Evolutionary conservation across 2,888 invertebrate species (phyloP), one percentile per base, ranked within the genome.

Genomic region (Tipula unca): DNA sequence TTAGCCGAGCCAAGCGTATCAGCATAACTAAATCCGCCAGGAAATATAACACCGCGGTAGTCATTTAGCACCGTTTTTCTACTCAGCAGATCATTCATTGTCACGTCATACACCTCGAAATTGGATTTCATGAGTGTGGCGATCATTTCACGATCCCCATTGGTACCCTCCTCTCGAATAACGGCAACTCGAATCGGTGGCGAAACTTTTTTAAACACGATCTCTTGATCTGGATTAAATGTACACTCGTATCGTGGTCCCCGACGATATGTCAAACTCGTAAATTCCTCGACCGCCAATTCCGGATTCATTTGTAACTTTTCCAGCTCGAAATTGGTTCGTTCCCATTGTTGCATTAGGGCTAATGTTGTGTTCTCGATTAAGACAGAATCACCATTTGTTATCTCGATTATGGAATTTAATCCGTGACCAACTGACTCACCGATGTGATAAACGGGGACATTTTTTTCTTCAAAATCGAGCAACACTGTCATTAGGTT

Each of bases 61-160:
- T 93, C 91, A 86, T 97, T 95, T 42, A 98, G 91, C 1, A 93
- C 94, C 1, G 96, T 93, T 88, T 92, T 93, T 42, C 94, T 94
- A 86, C 92, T 92, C 82, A 96, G 92, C 86, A 98, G 92, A 92
- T 98, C 98, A 88, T 97, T 95, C 96, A 98, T 98, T 0, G 97
- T 97, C 0, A 99, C 94, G 90, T 99, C 99, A 92, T 96, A 97
- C 8, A 97, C 97, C 88, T 96, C 95, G 88, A 96, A 96, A 87
- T 98, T 97, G 4, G 96, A 98, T 92, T 96, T 94, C 88, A 95
- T 92, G 85, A 99, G 92, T 0, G 96, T 93, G 0, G 97, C 97
- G 20, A 97, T 96, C 99, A 99, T 99, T 93, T 99, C 99, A 54
- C 99, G 93, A 89, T 99, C 99, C 29, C 99, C 98, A 89, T 99